Conservation (phyloP, 35 echinoderm and acorn worm species). For the Amphiura filiformis region DNA sequence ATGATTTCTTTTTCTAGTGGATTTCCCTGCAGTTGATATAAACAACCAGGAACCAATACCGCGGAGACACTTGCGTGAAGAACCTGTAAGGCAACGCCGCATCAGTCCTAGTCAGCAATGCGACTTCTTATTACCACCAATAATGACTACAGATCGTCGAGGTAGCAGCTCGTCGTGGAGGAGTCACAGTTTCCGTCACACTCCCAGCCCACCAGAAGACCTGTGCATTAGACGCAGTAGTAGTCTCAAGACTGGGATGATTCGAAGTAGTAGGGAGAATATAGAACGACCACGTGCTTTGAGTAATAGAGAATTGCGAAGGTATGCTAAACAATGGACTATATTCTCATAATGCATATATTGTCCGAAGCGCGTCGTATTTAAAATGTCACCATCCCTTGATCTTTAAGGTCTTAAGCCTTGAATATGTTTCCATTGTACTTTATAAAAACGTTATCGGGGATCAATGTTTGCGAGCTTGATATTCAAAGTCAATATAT, state of each 20-base stretch:
- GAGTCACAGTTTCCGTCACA: background rate
- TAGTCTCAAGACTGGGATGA: background rate
- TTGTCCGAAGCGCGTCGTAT: no score
- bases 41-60: background rate
- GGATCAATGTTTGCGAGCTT: no score
- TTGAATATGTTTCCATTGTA: no score
- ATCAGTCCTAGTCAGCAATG: background rate
- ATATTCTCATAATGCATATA: no score
- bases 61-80: background rate
- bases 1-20: no score
- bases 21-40: no score
- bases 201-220: background rate
- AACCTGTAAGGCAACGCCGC: background rate
- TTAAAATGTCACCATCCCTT: no score
- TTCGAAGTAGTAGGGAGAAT: background rate
- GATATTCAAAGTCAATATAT: no score
- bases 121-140: background rate
- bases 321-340: no score
- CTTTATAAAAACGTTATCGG: no score
- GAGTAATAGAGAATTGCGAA: background rate
- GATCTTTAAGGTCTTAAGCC: no score
- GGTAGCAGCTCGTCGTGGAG: background rate
- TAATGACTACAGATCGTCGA: background rate
- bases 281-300: background rate
- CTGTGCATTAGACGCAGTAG: background rate